Evolutionary conservation across 2,113 vertebrate genomes (phyloP).

Genomic region (Theristicus caerulescens): DNA sequence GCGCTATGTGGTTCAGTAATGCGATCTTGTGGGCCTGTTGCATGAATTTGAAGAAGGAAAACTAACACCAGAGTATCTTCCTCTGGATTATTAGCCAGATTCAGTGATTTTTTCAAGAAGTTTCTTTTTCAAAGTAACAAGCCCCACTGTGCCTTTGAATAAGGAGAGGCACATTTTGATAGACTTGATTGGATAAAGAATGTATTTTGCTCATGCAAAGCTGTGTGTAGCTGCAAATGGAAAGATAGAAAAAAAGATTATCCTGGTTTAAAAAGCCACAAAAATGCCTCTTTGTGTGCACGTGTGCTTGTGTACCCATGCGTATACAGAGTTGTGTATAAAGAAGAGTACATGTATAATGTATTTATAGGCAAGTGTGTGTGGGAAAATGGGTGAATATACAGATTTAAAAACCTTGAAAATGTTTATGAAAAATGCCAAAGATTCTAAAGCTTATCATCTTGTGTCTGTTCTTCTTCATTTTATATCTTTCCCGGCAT

Average conservation of each 20-base stretch:
- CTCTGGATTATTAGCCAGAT: not conserved
- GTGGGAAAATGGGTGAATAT: not conserved
- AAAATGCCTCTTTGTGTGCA: slow-evolving; percentile 31
- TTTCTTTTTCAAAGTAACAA: not conserved
- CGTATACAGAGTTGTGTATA: slow-evolving; percentile 15
- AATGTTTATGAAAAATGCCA: slow-evolving; percentile 76
- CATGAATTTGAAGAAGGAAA: not conserved
- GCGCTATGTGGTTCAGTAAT: not conserved
- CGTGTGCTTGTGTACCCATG: not conserved
- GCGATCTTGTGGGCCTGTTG: not conserved
- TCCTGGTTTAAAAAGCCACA: slow-evolving; percentile 47
- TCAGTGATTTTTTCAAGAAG: not conserved
- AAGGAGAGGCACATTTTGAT: slow-evolving; percentile 9
- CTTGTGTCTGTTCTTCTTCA: slow-evolving; percentile 72
- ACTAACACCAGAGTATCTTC: not conserved
- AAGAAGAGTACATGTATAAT: slow-evolving; percentile 22
- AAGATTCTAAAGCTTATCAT: slow-evolving; percentile 73
- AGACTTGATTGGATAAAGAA: slow-evolving; percentile 48
- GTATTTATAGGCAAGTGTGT: slow-evolving; percentile 28
- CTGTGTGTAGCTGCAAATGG: slow-evolving; percentile 29
- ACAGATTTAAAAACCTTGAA: slow-evolving; percentile 66
- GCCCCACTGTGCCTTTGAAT: not conserved
- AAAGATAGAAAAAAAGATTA: slow-evolving; percentile 25
- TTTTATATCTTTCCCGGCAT: slow-evolving; percentile 66
- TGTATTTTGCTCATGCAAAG: slow-evolving; percentile 34